A percentile compares a stretch with the other conserved stretches of the same genome.
Evolutionary conservation across 1,140 invertebrate species (phyloP).

Genomic region (Carposina sasakii): DNA sequence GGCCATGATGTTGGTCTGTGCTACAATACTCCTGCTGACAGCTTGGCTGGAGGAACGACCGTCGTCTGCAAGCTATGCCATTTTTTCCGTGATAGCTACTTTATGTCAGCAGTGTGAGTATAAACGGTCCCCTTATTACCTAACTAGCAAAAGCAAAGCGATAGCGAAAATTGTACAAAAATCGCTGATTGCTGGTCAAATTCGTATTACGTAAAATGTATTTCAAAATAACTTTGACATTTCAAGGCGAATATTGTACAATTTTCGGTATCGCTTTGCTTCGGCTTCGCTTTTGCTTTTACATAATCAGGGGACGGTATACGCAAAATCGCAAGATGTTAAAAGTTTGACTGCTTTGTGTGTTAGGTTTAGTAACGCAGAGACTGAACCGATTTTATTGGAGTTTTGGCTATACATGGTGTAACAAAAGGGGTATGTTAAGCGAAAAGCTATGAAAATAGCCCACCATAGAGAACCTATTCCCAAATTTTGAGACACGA

Average conservation of each 20-base stretch:
- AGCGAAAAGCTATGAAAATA: too few relatives aligned
- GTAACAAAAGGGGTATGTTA: too few relatives aligned
- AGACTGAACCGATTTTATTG: too few relatives aligned
- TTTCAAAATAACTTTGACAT: background rate
- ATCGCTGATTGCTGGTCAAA: background rate
- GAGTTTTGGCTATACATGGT: too few relatives aligned
- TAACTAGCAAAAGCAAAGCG: background rate
- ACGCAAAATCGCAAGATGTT: too few relatives aligned
- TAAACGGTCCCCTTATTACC: background rate
- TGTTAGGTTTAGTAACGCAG: too few relatives aligned
- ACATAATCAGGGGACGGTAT: too few relatives aligned
- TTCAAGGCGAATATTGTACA: background rate
- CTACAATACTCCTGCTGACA: constrained; percentile 30
- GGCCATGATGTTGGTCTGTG: constrained; percentile 28
- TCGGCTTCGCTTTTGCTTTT: background rate
- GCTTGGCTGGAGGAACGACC: constrained; percentile 33
- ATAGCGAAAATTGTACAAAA: background rate
- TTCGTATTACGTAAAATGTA: background rate
- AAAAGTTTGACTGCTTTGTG: too few relatives aligned
- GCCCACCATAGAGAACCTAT: too few relatives aligned
- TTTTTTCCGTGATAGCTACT: constrained; percentile 47
- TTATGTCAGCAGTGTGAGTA: constrained; percentile 57
- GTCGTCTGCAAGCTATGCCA: constrained; percentile 30
- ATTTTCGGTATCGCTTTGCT: background rate
- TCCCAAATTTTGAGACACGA: too few relatives aligned